These are phyloP conservation scores for Irena cyanogastra DNA, from an alignment of 2,113 vertebrate genomes.

Conservation along the genomic window DNA sequence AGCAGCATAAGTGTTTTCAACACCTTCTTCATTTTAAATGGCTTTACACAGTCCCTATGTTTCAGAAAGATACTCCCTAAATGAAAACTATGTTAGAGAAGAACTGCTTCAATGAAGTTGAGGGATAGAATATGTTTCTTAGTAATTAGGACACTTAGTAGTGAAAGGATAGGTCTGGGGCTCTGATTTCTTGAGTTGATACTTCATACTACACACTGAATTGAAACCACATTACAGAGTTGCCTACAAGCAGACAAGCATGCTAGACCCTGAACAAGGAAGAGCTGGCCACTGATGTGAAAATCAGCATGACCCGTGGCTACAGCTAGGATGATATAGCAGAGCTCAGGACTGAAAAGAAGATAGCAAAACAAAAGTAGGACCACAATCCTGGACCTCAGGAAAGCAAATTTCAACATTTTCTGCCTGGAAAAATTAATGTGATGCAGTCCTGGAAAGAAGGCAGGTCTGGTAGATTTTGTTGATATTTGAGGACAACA, in stretches of 20 bases:
- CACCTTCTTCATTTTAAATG: background rate
- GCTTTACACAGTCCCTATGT: background rate
- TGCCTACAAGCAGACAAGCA: background rate
- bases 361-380: background rate
- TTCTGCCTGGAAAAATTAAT: background rate
- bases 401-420: background rate
- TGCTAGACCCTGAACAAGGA: background rate
- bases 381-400: background rate
- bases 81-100: background rate
- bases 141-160: background rate
- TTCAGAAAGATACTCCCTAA: background rate
- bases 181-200: background rate
- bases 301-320: background rate
- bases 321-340: background rate
- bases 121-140: background rate
- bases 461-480: background rate
- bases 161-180: background rate
- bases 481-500: rapidly evolving
- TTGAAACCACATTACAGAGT: background rate
- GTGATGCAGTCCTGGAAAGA: background rate
- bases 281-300: background rate
- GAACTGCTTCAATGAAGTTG: background rate
- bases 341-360: background rate
- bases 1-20: background rate
- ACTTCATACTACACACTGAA: background rate